Percentiles rank a stretch among this genome's conserved stretches.
Evolutionary conservation across 2,113 vertebrate species (phyloP).

Genomic region (Paradisaea rubra): DNA sequence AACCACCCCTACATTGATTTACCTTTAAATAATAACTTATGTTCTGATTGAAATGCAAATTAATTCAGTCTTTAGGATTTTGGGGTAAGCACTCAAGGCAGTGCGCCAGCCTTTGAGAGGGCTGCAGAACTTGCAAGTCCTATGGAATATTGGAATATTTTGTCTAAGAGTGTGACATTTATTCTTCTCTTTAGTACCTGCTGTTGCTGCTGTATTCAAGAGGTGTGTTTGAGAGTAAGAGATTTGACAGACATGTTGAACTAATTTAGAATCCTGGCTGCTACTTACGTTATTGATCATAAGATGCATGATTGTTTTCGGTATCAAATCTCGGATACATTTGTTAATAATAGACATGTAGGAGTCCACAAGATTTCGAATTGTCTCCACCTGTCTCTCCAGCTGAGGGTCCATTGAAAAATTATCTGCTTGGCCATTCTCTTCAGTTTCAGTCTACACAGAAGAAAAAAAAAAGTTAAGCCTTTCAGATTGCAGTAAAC

Average conservation of each 20-base stretch:
- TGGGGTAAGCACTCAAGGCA: background rate
- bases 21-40: background rate
- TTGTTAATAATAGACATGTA: conserved; percentile 94
- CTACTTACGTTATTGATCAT: conserved; percentile 89
- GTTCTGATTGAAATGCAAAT: background rate
- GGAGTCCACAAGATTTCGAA: conserved; percentile 88
- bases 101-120: background rate
- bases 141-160: background rate
- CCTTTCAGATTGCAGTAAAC: background rate
- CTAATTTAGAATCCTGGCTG: background rate
- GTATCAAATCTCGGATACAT: conserved; percentile 86
- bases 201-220: background rate
- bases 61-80: background rate
- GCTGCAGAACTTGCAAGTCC: background rate
- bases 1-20: background rate
- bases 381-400: conserved; percentile 92
- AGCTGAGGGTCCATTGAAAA: conserved; percentile 89
- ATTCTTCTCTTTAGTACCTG: background rate
- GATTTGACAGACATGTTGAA: background rate
- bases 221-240: background rate
- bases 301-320: conserved; percentile 93
- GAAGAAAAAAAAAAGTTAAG: background rate
- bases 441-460: conserved; percentile 74
- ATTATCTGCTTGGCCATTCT: conserved; percentile 75
- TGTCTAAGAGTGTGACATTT: background rate